Conservation (phyloP, 2,113 vertebrate species). For the Macquaria australasica region DNA sequence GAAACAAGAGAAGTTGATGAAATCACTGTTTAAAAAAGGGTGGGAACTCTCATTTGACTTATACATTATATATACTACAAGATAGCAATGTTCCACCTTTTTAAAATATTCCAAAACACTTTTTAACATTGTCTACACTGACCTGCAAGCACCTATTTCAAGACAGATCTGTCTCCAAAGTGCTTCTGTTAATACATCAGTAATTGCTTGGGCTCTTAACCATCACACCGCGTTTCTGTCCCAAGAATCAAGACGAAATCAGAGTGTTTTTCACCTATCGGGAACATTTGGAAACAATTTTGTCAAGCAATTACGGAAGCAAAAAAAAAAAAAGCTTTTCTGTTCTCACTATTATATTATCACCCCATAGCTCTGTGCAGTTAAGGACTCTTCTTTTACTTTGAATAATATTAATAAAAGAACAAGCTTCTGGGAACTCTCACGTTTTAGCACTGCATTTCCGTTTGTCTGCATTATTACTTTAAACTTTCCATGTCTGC, state of each 20-base stretch:
- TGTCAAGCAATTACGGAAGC: background rate
- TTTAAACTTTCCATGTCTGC: slow-evolving; percentile 15
- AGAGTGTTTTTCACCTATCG: background rate
- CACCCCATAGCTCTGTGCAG: background rate
- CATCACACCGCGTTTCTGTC: background rate
- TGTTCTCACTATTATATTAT: background rate
- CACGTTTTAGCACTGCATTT: background rate
- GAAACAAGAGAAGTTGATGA: background rate
- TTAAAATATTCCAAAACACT: background rate
- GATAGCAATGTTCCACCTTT: background rate
- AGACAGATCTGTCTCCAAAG: slow-evolving; percentile 7
- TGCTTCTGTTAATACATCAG: slow-evolving; percentile 19
- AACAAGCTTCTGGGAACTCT: background rate
- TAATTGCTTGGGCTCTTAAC: slow-evolving; percentile 25
- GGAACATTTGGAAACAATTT: slow-evolving; percentile 23
- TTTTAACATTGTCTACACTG: background rate
- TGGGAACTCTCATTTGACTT: background rate
- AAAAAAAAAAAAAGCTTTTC: slow-evolving; percentile 1
- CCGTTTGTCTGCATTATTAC: slow-evolving; percentile 15
- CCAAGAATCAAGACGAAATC: background rate
- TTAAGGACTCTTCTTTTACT: slow-evolving; percentile 3
- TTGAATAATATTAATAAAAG: slow-evolving; percentile 20
- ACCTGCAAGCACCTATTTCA: background rate
- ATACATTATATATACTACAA: background rate
- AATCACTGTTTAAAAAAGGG: slow-evolving; percentile 4